These are phyloP conservation scores for human (Homo sapiens) DNA, from an alignment of 2,113 vertebrate species.

Conservation along the genomic window DNA sequence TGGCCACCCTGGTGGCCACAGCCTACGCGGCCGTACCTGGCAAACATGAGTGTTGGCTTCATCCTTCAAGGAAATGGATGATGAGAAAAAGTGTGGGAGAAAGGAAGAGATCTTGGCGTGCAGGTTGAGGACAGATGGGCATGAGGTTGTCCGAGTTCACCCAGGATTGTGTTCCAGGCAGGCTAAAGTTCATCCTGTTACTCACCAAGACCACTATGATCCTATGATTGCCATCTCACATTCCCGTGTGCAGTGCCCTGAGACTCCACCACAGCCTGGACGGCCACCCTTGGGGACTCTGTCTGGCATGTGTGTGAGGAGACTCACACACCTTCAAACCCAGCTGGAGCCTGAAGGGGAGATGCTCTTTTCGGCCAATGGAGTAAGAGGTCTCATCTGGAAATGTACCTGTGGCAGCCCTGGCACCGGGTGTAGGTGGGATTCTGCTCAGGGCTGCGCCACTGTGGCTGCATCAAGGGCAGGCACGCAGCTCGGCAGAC, in stretches of 20 bases:
- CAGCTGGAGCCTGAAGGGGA: background rate
- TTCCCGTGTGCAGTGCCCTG: background rate
- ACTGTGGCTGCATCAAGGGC: background rate
- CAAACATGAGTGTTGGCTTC: background rate
- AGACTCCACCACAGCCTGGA: background rate
- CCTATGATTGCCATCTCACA: background rate
- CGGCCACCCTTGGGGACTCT: background rate
- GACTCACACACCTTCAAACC: background rate
- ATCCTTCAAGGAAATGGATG: background rate
- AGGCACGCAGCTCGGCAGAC: background rate
- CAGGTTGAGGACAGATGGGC: background rate
- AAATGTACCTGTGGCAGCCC: background rate
- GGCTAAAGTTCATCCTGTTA: background rate
- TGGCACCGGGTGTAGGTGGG: background rate
- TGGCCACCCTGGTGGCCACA: background rate
- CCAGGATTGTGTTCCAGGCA: background rate
- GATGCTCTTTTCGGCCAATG: background rate
- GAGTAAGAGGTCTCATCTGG: no score
- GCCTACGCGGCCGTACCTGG: accelerated
- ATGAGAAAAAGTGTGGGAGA: background rate
- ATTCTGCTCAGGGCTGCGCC: background rate
- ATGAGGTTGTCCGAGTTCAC: background rate
- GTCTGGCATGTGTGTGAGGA: background rate
- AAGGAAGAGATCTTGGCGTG: accelerated
- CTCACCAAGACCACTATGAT: background rate